Conservation (phyloP, 1,140 invertebrate genomes). For the Uloborus diversus region DNA sequence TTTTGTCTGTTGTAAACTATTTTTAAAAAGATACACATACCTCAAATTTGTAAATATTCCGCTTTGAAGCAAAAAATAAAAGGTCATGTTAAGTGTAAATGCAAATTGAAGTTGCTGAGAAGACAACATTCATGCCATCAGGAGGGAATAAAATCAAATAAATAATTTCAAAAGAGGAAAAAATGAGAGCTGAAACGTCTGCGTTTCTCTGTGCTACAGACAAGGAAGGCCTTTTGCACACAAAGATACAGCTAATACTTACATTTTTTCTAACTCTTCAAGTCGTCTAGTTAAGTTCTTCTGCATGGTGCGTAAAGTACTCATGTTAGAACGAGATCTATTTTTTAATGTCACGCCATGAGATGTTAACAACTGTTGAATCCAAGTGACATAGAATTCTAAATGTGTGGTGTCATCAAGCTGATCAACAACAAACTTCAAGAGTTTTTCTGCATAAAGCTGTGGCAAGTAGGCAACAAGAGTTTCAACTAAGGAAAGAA, state of each 20-base stretch:
- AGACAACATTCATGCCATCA: too few relatives aligned
- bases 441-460: conserved; percentile 78
- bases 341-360: conserved; percentile 72
- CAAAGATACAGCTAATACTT: conserved; percentile 66
- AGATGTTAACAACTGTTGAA: conserved; percentile 72
- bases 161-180: background rate
- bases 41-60: too few relatives aligned
- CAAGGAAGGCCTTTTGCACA: background rate
- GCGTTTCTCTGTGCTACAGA: background rate
- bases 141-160: too few relatives aligned
- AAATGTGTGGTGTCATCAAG: conserved; percentile 82
- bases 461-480: conserved; percentile 75
- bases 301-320: conserved; percentile 75
- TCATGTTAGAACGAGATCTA: conserved; percentile 56
- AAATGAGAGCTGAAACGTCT: background rate
- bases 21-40: too few relatives aligned
- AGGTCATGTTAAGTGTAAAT: too few relatives aligned
- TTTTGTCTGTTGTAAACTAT: too few relatives aligned
- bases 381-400: conserved; percentile 89
- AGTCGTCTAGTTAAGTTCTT: conserved; percentile 83
- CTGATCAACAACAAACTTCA: conserved; percentile 75
- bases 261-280: conserved; percentile 86
- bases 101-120: too few relatives aligned
- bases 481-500: conserved; percentile 75
- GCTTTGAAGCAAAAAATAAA: too few relatives aligned